Evolutionary conservation across 2,113 vertebrate species (phyloP).

Genomic region (Neodon shergylaensis): DNA sequence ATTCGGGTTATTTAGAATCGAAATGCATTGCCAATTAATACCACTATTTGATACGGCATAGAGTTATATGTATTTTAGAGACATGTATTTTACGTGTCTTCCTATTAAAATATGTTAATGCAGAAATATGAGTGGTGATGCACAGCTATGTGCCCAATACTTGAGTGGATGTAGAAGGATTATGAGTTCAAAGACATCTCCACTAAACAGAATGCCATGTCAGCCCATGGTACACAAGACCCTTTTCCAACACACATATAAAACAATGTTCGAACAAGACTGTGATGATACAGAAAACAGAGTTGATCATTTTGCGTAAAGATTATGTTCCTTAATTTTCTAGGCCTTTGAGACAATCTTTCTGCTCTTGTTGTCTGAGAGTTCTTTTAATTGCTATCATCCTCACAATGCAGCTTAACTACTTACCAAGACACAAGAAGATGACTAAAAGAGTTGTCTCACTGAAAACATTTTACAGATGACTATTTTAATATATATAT

Average conservation of each 20-base stretch:
- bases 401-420: neutral
- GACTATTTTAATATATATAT: too few relatives aligned
- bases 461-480: neutral
- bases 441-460: neutral
- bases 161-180: neutral
- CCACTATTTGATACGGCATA: neutral
- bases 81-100: neutral
- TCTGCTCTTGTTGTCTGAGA: neutral
- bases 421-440: conserved; percentile 3
- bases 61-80: too few relatives aligned
- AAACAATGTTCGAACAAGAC: neutral
- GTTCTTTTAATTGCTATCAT: neutral
- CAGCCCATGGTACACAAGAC: too few relatives aligned
- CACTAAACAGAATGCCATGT: neutral
- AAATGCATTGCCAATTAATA: neutral
- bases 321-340: neutral
- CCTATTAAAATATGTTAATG: neutral
- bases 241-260: too few relatives aligned
- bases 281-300: neutral
- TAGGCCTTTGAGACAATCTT: neutral
- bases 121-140: neutral
- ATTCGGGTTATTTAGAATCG: neutral
- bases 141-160: neutral
- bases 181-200: neutral
- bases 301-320: neutral